Conservation (phyloP, 2,797 vertebrate genomes). For the Sebastes oblongus region DNA sequence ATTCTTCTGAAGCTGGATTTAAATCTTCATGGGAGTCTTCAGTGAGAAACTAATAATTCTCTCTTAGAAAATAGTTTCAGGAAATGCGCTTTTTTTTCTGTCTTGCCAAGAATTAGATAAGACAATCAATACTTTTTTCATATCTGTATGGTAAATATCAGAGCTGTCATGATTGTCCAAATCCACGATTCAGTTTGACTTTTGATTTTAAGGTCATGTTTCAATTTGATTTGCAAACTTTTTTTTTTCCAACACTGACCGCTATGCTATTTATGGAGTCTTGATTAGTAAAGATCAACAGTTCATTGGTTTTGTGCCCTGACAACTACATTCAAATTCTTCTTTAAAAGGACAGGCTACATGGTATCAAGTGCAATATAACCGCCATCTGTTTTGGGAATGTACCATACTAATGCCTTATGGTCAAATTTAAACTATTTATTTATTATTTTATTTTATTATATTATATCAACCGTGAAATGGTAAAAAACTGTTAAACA, state of each 20-base stretch:
- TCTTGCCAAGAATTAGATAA: background rate
- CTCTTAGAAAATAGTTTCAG: background rate
- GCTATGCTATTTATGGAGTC: background rate
- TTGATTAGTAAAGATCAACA: background rate
- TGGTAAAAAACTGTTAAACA: background rate
- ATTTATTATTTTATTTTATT: background rate
- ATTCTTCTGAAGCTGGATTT: too few relatives aligned
- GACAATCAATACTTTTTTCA: background rate
- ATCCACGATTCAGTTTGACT: background rate
- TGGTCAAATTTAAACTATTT: background rate
- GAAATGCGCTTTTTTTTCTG: background rate
- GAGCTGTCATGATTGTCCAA: background rate
- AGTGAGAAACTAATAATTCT: background rate
- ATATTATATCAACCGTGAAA: background rate
- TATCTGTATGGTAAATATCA: background rate
- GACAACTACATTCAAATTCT: background rate
- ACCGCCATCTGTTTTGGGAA: background rate
- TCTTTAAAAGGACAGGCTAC: background rate
- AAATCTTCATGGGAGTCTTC: background rate
- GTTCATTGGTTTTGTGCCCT: background rate
- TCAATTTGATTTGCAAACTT: background rate
- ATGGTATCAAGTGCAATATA: background rate
- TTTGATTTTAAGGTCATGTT: background rate
- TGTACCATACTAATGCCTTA: rapidly evolving
- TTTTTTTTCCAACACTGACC: background rate